Evolutionary conservation across 2,113 vertebrate species (phyloP).

Genomic region (Riparia riparia): DNA sequence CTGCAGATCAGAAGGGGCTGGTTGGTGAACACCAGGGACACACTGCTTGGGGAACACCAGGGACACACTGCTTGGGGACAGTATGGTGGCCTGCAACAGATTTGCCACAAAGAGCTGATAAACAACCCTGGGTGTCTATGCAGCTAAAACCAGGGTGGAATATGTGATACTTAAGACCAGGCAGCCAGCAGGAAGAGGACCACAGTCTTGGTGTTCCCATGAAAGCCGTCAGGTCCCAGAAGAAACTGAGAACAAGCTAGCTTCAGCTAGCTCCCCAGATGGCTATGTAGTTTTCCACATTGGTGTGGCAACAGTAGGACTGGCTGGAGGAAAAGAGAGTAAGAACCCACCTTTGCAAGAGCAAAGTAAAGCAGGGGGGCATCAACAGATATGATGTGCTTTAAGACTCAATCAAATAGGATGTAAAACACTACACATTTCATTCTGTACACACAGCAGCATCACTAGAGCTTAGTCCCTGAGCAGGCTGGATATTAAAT

Average conservation of each 20-base stretch:
- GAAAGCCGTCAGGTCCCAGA: not conserved
- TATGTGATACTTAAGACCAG: accelerated
- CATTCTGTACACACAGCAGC: conserved; percentile 10
- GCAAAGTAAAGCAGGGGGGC: not conserved
- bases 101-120: not conserved
- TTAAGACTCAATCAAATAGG: not conserved
- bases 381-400: not conserved
- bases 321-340: not conserved
- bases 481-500: conserved; percentile 66
- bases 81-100: not conserved
- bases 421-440: conserved; percentile 8
- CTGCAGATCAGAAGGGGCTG: not conserved
- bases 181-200: not conserved
- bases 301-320: not conserved
- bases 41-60: not conserved
- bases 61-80: not conserved
- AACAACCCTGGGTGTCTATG: accelerated
- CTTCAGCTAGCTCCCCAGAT: not conserved
- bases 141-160: not conserved
- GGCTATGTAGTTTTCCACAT: accelerated
- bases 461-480: conserved; percentile 25
- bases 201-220: not conserved
- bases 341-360: not conserved
- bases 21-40: not conserved
- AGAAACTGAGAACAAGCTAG: not conserved